Conservation (phyloP, 2,888 invertebrate genomes). For the Boloria selene region DNA sequence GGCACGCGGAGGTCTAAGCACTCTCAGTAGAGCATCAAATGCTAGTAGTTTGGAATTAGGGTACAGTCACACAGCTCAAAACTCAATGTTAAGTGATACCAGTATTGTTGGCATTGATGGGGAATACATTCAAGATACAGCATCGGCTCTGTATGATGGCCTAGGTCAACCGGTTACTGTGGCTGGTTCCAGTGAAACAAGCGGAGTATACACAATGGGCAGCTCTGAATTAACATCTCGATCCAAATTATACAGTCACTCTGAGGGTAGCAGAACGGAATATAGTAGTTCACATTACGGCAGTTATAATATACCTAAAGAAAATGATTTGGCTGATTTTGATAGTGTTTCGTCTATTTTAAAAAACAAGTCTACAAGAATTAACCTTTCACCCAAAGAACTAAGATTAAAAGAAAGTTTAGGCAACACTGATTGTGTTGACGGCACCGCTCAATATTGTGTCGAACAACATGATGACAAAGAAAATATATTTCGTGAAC, state of each 20-base stretch:
- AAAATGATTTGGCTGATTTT: constrained; percentile 76
- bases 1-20: constrained; percentile 75
- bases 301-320: constrained; percentile 79
- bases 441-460: constrained; percentile 63
- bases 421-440: constrained; percentile 77
- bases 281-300: constrained; percentile 81
- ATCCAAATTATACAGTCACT: constrained; percentile 82
- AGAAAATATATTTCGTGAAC: constrained; percentile 81
- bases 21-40: constrained; percentile 86
- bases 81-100: constrained; percentile 89
- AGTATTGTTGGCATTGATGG: constrained; percentile 85
- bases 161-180: constrained; percentile 81
- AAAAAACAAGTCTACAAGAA: constrained; percentile 77
- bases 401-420: constrained; percentile 54
- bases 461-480: constrained; percentile 73
- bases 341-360: constrained; percentile 77
- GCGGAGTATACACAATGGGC: constrained; percentile 92
- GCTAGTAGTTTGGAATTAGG: constrained; percentile 92
- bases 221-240: constrained; percentile 84
- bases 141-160: constrained; percentile 82
- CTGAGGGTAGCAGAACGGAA: constrained; percentile 71
- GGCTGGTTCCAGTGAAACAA: constrained; percentile 90
- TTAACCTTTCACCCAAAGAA: constrained; percentile 55
- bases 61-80: constrained; percentile 93
- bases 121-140: constrained; percentile 82